Base-by-base conservation (phyloP, 2,888 invertebrate species). In the Ophion ventricosus region DNA sequence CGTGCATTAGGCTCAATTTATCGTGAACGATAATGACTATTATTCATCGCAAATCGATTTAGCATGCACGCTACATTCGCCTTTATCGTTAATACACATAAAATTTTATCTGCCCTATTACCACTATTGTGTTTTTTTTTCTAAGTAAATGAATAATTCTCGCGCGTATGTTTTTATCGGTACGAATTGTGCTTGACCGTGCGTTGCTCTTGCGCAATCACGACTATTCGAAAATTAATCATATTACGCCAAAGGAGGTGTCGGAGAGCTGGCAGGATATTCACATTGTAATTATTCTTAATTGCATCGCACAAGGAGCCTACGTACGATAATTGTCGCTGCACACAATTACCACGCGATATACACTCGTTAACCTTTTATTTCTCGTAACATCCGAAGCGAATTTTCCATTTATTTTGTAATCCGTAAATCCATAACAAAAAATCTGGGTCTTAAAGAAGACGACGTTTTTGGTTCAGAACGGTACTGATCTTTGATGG, bases 171-270 rank as follows among this genome's bases (percentile, higher is more conserved):
- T 69, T 72, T 73, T 72, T 73, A 67, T 74, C 64, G 35, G 49
- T 23, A 56, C 35, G 61, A 35, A 74, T 73, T 64, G 54, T n/a
- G 72, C 57, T 23, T 20, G 56, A 14, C 40, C 23, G 40, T 56
- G 49, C 49, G 43, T 25, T 63, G 26, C 57, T 35, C 26, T 84
- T 75, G 61, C 70, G 59, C 64, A 81, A 81, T 70, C 49, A 59
- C 61, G 70, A 84, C 74, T 81, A 81, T 78, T 75, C 78, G 73
- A 81, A 54, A 75, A 81, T 84, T 84, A 81, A 78, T 81, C 78
- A 69, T 61, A 70, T 70, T 75, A 66, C 78, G 23, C 40, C 70
- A 20, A 72, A 74, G 49, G 14, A 49, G 40, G 77, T 73, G 84
- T 80, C 80, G 25, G 64, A 72, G 57, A 57, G 43, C 78, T 26